Evolutionary conservation across 2,797 vertebrate species (phyloP).

Genomic region (Chiloscyllium punctatum): DNA sequence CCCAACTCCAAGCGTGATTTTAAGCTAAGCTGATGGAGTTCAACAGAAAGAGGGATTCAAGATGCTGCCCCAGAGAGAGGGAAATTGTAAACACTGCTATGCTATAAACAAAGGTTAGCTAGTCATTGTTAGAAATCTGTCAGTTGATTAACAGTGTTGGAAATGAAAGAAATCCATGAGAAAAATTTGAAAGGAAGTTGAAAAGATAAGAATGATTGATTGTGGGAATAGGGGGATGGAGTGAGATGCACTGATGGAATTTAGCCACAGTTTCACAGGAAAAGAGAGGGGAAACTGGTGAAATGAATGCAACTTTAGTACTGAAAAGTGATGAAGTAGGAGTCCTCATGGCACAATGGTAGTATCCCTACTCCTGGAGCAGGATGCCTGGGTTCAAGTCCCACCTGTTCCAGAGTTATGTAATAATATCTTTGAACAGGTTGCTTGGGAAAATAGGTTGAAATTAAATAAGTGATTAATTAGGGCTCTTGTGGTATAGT

Average conservation of each 20-base stretch:
- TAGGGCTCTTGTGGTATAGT: too few species aligned
- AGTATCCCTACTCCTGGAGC: too few species aligned
- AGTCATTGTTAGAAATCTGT: background rate
- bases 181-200: background rate
- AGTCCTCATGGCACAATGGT: too few species aligned
- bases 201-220: background rate
- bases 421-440: too few species aligned
- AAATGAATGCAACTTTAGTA: background rate
- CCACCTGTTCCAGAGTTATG: too few species aligned
- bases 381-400: too few species aligned
- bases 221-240: background rate
- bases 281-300: background rate
- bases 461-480: too few species aligned
- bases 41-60: background rate
- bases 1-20: background rate
- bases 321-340: background rate
- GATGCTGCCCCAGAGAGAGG: background rate
- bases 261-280: background rate
- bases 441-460: too few species aligned
- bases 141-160: background rate
- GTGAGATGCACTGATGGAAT: background rate
- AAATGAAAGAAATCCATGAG: background rate
- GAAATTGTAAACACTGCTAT: background rate
- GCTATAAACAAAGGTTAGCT: background rate
- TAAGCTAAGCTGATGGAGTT: background rate